These are phyloP conservation scores for Morpho deidamia DNA, from an alignment of 2,888 invertebrate genomes.

Conservation along the genomic window DNA sequence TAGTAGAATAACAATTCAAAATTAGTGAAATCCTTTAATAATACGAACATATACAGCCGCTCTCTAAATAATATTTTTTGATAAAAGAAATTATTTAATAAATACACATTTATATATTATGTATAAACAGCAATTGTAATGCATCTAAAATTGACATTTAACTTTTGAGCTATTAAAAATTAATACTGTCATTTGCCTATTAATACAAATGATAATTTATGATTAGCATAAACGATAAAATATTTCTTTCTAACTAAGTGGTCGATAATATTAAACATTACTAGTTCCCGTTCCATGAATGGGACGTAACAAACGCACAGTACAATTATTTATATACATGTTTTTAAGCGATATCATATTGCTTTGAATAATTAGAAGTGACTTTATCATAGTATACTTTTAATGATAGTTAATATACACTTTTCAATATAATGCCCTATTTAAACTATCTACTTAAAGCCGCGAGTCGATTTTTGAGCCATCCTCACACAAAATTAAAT, in stretches of 20 bases:
- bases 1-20: too few relatives aligned
- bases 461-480: slow-evolving; percentile 12
- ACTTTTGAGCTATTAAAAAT: not conserved
- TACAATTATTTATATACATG: slow-evolving; percentile 29
- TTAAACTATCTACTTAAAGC: slow-evolving; percentile 16
- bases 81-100: not conserved
- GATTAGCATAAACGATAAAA: slow-evolving; percentile 8
- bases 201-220: not conserved
- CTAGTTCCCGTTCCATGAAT: slow-evolving; percentile 44
- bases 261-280: slow-evolving; percentile 23
- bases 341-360: slow-evolving; percentile 60
- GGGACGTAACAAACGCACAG: slow-evolving; percentile 28
- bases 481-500: not conserved
- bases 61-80: too few relatives aligned
- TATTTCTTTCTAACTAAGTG: slow-evolving; percentile 29
- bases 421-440: slow-evolving; percentile 15
- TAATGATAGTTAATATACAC: slow-evolving; percentile 20
- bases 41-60: too few relatives aligned
- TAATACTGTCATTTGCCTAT: slow-evolving; percentile 13
- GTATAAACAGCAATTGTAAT: slow-evolving; percentile 8
- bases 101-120: not conserved
- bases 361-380: slow-evolving; percentile 40
- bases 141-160: slow-evolving; percentile 18
- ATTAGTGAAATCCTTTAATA: too few relatives aligned
- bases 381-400: slow-evolving; percentile 26